Conservation (phyloP, 2,888 invertebrate species). For the Cyrtodaria siliqua region DNA sequence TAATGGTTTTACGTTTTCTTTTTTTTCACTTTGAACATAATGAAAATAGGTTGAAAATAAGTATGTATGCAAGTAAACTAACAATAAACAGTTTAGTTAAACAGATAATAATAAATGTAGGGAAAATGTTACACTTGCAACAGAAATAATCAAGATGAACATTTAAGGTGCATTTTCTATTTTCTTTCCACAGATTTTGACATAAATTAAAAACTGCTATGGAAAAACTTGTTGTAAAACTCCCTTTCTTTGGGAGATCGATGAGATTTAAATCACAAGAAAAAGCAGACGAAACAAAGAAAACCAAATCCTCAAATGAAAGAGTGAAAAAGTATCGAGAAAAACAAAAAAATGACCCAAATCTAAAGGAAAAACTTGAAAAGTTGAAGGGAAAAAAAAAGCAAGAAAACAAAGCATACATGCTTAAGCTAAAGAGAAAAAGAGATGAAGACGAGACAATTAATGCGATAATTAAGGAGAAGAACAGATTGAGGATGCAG, state of each 20-base stretch:
- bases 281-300: not conserved
- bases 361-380: not conserved
- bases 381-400: constrained; percentile 13
- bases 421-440: not conserved
- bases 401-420: constrained; percentile 4
- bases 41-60: too few relatives aligned
- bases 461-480: too few relatives aligned
- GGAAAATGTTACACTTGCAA: not conserved
- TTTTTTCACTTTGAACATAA: too few relatives aligned
- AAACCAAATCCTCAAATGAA: constrained; percentile 8
- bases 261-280: not conserved
- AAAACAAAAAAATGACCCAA: constrained; percentile 21
- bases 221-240: constrained; percentile 4
- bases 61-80: too few relatives aligned
- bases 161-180: not conserved
- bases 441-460: not conserved
- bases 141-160: not conserved
- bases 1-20: too few relatives aligned
- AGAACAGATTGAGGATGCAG: too few relatives aligned
- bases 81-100: too few relatives aligned
- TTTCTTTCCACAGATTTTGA: not conserved
- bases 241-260: constrained; percentile 5
- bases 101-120: too few relatives aligned
- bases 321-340: constrained; percentile 11
- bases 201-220: not conserved